Conservation (phyloP, 2,113 vertebrate genomes). For the Prochilodus magdalenae region DNA sequence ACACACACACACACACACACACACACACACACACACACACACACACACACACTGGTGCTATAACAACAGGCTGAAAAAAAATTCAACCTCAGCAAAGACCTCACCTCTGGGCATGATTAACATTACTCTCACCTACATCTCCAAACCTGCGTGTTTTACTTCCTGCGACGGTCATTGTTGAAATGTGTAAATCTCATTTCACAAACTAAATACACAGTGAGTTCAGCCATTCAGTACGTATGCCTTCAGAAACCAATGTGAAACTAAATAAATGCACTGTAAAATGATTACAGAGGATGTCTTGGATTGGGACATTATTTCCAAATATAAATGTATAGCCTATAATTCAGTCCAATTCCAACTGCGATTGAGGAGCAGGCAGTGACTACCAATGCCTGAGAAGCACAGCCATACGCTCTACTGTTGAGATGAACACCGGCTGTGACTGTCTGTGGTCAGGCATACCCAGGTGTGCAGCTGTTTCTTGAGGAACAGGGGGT, state of each 20-base stretch:
- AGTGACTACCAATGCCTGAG: neutral
- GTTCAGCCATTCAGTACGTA: neutral
- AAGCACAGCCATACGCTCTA: neutral
- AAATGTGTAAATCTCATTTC: constrained; percentile 8
- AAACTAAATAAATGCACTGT: neutral
- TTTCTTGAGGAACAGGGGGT: neutral
- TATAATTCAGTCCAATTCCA: neutral
- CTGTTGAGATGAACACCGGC: neutral
- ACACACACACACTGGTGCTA: constrained; percentile 2
- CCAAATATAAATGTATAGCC: constrained; percentile 4
- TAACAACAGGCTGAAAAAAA: constrained; percentile 37
- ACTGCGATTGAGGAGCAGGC: neutral
- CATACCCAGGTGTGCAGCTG: neutral
- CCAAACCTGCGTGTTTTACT: neutral
- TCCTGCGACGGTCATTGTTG: constrained; percentile 5
- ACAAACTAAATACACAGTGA: neutral
- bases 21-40: too few species aligned
- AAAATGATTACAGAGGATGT: neutral
- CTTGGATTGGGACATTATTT: neutral
- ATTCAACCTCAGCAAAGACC: constrained; percentile 4
- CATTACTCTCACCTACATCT: constrained; percentile 22
- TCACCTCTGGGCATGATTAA: constrained; percentile 34
- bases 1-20: constrained; percentile 36
- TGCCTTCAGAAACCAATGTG: neutral
- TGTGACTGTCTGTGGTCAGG: neutral